phyloP scores from a whole-genome alignment of 2,113 vertebrate genomes.

The Laticauda colubrina region DNA sequence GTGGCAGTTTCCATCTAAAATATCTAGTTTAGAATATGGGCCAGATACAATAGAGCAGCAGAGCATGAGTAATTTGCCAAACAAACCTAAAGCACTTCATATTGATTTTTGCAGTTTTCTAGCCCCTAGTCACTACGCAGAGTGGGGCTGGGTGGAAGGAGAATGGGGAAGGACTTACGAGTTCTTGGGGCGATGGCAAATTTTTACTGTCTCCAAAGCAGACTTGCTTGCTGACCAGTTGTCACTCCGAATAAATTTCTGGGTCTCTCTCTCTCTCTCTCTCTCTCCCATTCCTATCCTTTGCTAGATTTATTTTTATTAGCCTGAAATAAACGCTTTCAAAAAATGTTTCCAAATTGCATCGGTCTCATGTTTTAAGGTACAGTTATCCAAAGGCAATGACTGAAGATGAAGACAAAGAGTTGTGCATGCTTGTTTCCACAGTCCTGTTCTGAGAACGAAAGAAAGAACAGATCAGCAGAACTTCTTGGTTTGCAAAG shows the following conservation, averaged over 20 bases:
- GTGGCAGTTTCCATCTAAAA: conserved; percentile 82
- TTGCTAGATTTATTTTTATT: conserved; percentile 46
- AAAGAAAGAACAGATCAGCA: not conserved
- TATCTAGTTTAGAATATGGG: conserved; percentile 82
- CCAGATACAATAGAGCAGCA: conserved; percentile 85
- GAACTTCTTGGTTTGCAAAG: not conserved
- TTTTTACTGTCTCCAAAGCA: conserved; percentile 80
- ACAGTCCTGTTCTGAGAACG: not conserved
- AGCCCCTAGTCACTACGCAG: conserved; percentile 85
- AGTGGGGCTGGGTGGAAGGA: conserved; percentile 35
- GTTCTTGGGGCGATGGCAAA: conserved; percentile 82
- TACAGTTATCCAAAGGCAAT: conserved; percentile 65
- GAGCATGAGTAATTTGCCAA: conserved; percentile 88
- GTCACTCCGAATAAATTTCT: conserved; percentile 72
- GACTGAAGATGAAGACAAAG: conserved; percentile 59
- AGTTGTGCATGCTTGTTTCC: not conserved
- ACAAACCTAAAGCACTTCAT: conserved; percentile 81
- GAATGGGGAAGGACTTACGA: conserved; percentile 76
- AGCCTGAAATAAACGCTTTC: conserved; percentile 57
- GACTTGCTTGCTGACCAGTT: conserved; percentile 72
- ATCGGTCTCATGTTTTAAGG: conserved; percentile 50
- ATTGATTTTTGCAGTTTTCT: conserved; percentile 91
- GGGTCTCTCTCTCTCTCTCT: conserved; percentile 71
- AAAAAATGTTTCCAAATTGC: conserved; percentile 52
- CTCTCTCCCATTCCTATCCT: conserved; percentile 29